phyloP scores from a whole-genome alignment of 2,888 invertebrate genomes.

The Furcula furcula region DNA sequence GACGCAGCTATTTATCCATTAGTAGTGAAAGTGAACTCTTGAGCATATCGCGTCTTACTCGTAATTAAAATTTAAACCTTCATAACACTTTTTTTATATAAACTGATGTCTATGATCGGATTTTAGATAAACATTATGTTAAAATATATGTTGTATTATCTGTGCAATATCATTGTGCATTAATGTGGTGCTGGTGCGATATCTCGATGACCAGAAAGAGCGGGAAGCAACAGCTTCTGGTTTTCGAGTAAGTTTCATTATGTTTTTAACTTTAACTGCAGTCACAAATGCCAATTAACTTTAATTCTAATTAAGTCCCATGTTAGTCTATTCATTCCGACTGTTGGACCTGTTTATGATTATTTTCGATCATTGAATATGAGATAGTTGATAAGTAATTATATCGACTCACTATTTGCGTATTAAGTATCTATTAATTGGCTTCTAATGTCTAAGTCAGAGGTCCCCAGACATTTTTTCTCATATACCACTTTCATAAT shows the following conservation, averaged over 20 bases:
- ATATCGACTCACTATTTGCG: too few relatives aligned
- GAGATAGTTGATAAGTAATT: too few relatives aligned
- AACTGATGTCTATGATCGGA: constrained; percentile 39
- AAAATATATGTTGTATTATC: constrained; percentile 5
- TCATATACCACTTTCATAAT: too few relatives aligned
- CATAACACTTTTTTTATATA: constrained; percentile 26
- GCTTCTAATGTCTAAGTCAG: too few relatives aligned
- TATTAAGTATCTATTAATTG: too few relatives aligned
- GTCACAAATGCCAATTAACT: too few relatives aligned
- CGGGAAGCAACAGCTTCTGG: constrained; percentile 51
- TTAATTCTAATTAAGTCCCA: too few relatives aligned
- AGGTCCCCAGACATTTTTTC: too few relatives aligned
- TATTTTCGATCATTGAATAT: too few relatives aligned
- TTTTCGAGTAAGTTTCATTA: constrained; percentile 53
- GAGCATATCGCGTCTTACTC: constrained; percentile 19
- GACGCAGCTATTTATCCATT: constrained; percentile 11
- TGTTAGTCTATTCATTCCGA: too few relatives aligned
- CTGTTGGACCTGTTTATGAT: too few relatives aligned
- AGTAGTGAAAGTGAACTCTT: constrained; percentile 50
- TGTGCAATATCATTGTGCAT: constrained; percentile 13
- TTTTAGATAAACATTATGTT: constrained; percentile 13
- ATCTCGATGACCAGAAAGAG: constrained; percentile 53
- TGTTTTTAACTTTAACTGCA: too few relatives aligned
- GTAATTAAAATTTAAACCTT: constrained; percentile 21
- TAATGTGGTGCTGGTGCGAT: constrained; percentile 66